Evolutionary conservation across 2,113 vertebrate species (phyloP).

Genomic region (Rhodinocichla rosea): DNA sequence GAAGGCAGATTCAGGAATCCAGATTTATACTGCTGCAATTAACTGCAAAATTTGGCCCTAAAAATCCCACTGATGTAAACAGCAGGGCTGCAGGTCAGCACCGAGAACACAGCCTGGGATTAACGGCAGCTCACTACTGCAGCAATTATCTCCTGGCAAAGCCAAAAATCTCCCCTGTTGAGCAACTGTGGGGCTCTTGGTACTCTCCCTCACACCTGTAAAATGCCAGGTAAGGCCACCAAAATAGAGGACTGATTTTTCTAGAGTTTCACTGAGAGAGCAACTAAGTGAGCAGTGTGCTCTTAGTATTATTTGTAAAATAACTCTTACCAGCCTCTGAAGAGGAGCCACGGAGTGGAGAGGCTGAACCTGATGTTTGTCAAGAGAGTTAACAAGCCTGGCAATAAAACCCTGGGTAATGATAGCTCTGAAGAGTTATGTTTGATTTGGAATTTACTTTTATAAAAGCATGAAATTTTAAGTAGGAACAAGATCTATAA

Average conservation of each 20-base stretch:
- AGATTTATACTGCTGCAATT: background rate
- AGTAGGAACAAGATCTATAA: background rate
- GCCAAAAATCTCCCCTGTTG: background rate
- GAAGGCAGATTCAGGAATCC: background rate
- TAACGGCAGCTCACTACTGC: constrained; percentile 19
- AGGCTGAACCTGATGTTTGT: constrained; percentile 49
- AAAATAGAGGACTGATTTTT: background rate
- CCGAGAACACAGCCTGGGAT: constrained; percentile 27
- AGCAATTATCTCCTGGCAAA: constrained; percentile 48
- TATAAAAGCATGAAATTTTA: constrained; percentile 45
- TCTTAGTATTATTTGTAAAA: background rate
- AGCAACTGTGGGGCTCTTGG: background rate
- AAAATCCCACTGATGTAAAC: constrained; percentile 42
- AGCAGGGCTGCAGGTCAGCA: constrained; percentile 41
- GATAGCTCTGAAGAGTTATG: constrained; percentile 7
- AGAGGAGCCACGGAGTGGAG: background rate
- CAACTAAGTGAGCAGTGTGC: background rate
- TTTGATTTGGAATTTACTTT: constrained; percentile 55
- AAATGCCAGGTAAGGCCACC: constrained; percentile 13
- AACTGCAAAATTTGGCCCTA: constrained; percentile 41
- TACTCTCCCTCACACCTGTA: background rate
- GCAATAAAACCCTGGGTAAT: constrained; percentile 2
- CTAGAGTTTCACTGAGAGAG: background rate
- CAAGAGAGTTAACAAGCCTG: background rate
- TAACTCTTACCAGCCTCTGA: background rate